phyloP scores from a whole-genome alignment of 2,113 vertebrate genomes.

The Xenopus tropicalis region UCB_Xtro_10.0 CM004449.2:93040001-93040500 shows the following conservation, averaged over 20 bases:
- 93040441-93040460: too few relatives aligned
- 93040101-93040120: slow-evolving; percentile 49
- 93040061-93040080: slow-evolving; percentile 61
- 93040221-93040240: not conserved
- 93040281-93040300: not conserved
- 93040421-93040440: too few relatives aligned
- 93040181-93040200: not conserved
- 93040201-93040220: not conserved
- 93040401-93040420: not conserved
- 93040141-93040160: slow-evolving; percentile 9
- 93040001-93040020: too few relatives aligned
- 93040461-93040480: too few relatives aligned
- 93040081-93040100: slow-evolving; percentile 91
- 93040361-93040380: slow-evolving; percentile 4
- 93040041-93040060: slow-evolving; percentile 85
- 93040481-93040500: too few relatives aligned
- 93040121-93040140: slow-evolving; percentile 7
- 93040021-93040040: slow-evolving; percentile 64
- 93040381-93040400: not conserved
- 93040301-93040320: not conserved
- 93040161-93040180: not conserved
- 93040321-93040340: slow-evolving; percentile 13
- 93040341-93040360: slow-evolving; percentile 18
- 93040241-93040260: not conserved
- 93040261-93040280: slow-evolving; percentile 8